Evolutionary conservation across 2,888 invertebrate genomes (phyloP).

Genomic region (Temnothorax ravouxi): DNA sequence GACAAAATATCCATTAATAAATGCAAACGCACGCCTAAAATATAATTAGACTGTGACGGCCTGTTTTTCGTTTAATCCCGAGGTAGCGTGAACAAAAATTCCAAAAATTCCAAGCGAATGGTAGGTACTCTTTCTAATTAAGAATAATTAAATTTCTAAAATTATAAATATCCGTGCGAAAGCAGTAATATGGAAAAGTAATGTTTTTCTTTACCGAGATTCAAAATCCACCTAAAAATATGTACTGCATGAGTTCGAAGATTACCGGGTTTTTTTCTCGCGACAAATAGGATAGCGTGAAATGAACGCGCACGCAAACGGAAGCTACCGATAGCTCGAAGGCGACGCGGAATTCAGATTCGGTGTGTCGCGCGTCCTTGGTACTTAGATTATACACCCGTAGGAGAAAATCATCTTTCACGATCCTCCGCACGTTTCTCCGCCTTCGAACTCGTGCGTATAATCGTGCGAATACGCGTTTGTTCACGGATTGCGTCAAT

Average conservation of each 20-base stretch:
- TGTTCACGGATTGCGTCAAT: slow-evolving; percentile 65
- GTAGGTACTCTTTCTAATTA: neutral
- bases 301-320: neutral
- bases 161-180: slow-evolving; percentile 1
- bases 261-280: neutral
- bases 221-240: neutral
- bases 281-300: neutral
- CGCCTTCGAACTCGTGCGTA: neutral
- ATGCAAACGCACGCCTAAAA: neutral
- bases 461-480: slow-evolving; percentile 20
- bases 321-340: slow-evolving; percentile 4
- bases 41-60: neutral
- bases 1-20: slow-evolving; percentile 5
- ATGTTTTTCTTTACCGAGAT: neutral
- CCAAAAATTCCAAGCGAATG: neutral
- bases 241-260: neutral
- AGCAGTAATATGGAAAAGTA: neutral
- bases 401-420: slow-evolving; percentile 23
- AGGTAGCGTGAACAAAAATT: neutral
- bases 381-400: slow-evolving; percentile 4
- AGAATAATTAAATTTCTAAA: slow-evolving; percentile 7
- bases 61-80: neutral
- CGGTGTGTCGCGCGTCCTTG: slow-evolving; percentile 61
- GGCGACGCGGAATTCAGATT: slow-evolving; percentile 46
- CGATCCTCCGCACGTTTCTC: neutral